Conservation (phyloP, 2,113 vertebrate species). For the Acinonyx jubatus region DNA sequence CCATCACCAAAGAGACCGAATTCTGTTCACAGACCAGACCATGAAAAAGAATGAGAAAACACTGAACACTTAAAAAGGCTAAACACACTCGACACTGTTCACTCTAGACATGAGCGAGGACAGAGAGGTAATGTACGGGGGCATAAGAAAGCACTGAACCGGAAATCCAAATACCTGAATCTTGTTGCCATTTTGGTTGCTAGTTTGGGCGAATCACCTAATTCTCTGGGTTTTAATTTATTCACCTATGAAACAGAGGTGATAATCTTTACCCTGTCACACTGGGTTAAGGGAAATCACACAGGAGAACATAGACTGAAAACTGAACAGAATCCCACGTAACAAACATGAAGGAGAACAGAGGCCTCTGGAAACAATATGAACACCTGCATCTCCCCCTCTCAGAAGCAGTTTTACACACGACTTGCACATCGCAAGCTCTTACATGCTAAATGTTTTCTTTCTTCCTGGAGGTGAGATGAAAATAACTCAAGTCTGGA, state of each 20-base stretch:
- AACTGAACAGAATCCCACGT: neutral
- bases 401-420: neutral
- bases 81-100: neutral
- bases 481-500: neutral
- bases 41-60: neutral
- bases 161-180: neutral
- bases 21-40: neutral
- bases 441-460: neutral
- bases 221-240: neutral
- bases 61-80: neutral
- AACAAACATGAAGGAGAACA: neutral
- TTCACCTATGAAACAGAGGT: neutral
- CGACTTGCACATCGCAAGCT: neutral
- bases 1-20: accelerated
- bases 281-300: neutral
- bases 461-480: neutral
- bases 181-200: neutral
- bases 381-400: neutral
- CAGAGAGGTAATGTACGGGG: neutral
- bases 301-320: neutral
- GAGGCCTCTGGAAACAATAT: neutral
- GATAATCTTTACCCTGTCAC: neutral
- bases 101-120: neutral
- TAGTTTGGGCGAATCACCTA: neutral
- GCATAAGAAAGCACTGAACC: neutral